Evolutionary conservation across 2,113 vertebrate genomes (phyloP).

Genomic region (Montifringilla adamsi): DNA sequence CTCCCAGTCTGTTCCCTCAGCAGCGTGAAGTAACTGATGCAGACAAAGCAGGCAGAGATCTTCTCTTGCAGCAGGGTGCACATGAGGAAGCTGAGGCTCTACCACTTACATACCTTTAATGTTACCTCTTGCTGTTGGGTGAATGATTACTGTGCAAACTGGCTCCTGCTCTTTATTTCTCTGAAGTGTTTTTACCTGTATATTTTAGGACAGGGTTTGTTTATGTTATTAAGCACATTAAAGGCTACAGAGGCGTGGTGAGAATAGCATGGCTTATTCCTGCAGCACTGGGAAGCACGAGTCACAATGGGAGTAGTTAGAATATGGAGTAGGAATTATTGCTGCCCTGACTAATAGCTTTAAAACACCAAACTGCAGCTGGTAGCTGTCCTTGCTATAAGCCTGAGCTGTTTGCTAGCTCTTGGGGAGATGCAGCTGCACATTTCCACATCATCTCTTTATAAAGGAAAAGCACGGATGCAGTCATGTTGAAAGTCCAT

Average conservation of each 20-base stretch:
- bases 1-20: background rate
- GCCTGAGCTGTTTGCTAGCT: background rate
- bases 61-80: background rate
- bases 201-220: background rate
- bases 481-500: background rate
- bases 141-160: background rate
- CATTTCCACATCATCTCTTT: background rate
- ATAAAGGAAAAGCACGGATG: background rate
- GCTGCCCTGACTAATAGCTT: background rate
- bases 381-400: background rate
- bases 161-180: background rate
- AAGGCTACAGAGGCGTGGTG: background rate
- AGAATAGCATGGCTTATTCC: background rate
- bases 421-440: background rate
- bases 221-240: conserved; percentile 29
- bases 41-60: background rate
- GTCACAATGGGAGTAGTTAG: background rate
- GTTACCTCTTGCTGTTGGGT: background rate
- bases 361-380: background rate
- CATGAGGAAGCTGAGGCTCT: background rate
- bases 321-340: background rate
- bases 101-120: fast-evolving
- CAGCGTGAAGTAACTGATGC: fast-evolving
- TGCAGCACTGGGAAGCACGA: background rate
- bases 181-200: background rate